A percentile compares a stretch with the other conserved stretches of the same genome.
phyloP scores from a whole-genome alignment of 2,888 invertebrate species.

The Drymonia ruficornis region DNA sequence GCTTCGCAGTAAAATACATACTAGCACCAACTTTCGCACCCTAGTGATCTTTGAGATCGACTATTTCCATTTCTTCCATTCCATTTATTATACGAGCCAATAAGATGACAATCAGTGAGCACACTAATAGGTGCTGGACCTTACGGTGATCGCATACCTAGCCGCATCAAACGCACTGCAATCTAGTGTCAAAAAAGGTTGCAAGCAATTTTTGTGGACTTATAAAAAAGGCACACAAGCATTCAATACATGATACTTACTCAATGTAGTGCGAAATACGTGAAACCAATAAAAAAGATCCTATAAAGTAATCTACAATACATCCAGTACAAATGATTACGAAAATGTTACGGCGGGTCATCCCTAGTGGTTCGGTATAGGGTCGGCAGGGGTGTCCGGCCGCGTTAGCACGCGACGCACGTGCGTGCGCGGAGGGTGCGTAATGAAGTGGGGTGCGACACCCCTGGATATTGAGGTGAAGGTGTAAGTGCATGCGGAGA shows the following conservation, averaged over 20 bases:
- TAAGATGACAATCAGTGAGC: no score
- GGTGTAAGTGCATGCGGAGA: slow-evolving; percentile 33
- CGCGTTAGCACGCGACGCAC: slow-evolving; percentile 72
- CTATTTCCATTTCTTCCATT: no score
- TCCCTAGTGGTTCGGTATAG: slow-evolving; percentile 52
- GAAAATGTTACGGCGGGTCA: slow-evolving; percentile 48
- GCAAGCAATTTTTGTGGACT: not conserved
- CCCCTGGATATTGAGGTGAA: slow-evolving; percentile 51
- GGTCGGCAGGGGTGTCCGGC: slow-evolving; percentile 66
- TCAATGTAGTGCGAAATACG: not conserved
- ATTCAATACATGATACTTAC: no score
- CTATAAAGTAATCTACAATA: slow-evolving; percentile 19
- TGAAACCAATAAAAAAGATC: slow-evolving; percentile 4
- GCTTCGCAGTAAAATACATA: not conserved
- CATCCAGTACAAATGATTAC: slow-evolving; percentile 28
- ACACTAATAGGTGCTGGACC: no score
- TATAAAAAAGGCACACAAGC: not conserved
- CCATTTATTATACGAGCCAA: no score
- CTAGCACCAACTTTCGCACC: not conserved
- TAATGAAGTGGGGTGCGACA: slow-evolving; percentile 77
- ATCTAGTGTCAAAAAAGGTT: not conserved
- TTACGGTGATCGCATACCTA: no score
- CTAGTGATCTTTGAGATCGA: no score
- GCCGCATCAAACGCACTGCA: not conserved
- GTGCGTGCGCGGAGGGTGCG: slow-evolving; percentile 70